Evolutionary conservation across 2,888 invertebrate genomes (phyloP), one percentile per base, ranked within the genome.

Genomic region (Drosophila buzzatii): DNA sequence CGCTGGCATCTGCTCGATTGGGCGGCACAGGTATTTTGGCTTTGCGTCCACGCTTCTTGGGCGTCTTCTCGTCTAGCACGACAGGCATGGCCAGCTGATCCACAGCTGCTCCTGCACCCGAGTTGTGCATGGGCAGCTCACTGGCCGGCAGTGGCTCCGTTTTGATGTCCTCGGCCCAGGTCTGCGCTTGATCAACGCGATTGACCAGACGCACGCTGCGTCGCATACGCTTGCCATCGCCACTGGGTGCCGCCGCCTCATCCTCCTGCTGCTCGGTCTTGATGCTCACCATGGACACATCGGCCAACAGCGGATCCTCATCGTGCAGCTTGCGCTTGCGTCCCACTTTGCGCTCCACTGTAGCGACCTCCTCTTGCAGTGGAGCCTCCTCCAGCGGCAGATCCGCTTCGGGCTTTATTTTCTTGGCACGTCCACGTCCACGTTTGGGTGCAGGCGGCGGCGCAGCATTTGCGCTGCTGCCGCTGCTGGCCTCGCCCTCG

Each of bases 31-130:
- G 64, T 12, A 80, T 72, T 76, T 93, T 92, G 4, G 93, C 91
- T 55, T 93, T 92, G 27, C 93, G 91, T 0, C 93, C 93, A 3
- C 93, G 91, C 55, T 92, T 93, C 55, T 93, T 93, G 8, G 93
- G 92, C 12, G 91, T 91, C 70, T 92, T 92, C 49, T 92, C 92
- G 33, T 91, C 88, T 20, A 76, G 35, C 35, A 67, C 33, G 3
- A 52, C 16, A 0, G 51, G n/a, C 18, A 58, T 7, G 31, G 9
- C 47, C 12, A 16, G 49, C 3, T 12, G 65, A 7, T 55, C 53
- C n/a, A 27, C 31, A 18, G 49, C 49, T 16, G 33, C 20, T 9
- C 14, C 52, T 33, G 20, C 14, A 20, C 4, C 23, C 9, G 20
- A 18, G 0, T n/a, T 27, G 2, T 23, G 27, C 18, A n/a, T 1